A percentile compares a stretch with the other conserved stretches of the same genome.
These are phyloP conservation scores for Epinephelus lanceolatus DNA, from an alignment of 2,113 vertebrate species.

Conservation along the genomic window DNA sequence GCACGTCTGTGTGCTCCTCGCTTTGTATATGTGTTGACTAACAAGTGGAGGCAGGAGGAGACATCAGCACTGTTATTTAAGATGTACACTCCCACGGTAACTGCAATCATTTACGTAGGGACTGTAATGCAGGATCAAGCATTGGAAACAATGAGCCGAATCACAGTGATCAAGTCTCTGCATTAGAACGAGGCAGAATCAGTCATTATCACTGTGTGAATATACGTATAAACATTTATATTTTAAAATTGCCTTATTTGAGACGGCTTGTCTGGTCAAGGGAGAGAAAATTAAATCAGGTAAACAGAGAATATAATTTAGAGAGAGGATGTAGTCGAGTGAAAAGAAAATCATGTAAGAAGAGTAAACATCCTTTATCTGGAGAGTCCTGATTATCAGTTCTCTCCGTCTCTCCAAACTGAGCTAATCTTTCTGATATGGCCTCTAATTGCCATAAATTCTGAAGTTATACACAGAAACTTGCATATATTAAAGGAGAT, in stretches of 20 bases:
- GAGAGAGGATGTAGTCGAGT: conserved; percentile 27
- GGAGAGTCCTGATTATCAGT: conserved; percentile 18
- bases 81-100: neutral
- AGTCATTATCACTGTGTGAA: neutral
- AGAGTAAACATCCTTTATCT: conserved; percentile 32
- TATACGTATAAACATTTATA: conserved; percentile 1
- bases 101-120: conserved; percentile 13
- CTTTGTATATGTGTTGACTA: neutral
- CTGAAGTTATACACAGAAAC: conserved; percentile 51
- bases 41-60: conserved; percentile 12
- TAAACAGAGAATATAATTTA: conserved; percentile 55
- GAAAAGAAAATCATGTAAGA: conserved; percentile 44
- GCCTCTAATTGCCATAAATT: neutral
- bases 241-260: conserved; percentile 13
- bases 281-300: conserved; percentile 30
- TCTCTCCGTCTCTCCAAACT: neutral
- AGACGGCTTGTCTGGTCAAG: neutral
- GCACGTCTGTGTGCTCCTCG: neutral
- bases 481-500: conserved; percentile 27
- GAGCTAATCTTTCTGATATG: conserved; percentile 11
- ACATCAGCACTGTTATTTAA: neutral
- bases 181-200: conserved; percentile 22
- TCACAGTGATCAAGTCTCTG: conserved; percentile 27
- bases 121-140: conserved; percentile 19
- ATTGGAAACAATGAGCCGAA: conserved; percentile 11